These are phyloP conservation scores for Icerya purchasi DNA, from an alignment of 2,888 invertebrate genomes.

Conservation along the genomic window DNA sequence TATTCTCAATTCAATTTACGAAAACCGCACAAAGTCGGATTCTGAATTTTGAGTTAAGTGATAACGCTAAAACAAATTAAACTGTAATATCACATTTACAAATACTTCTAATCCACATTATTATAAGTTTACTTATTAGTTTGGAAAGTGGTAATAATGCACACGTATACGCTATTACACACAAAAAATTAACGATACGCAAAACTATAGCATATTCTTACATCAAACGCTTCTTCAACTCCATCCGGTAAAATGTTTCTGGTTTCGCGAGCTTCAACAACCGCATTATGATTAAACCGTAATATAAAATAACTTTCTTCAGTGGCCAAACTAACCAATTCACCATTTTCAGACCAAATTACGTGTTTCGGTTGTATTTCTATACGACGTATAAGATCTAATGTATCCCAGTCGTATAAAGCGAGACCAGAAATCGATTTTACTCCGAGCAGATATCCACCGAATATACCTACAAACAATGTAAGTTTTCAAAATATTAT, in stretches of 20 bases:
- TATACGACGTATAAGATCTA: slow-evolving; percentile 78
- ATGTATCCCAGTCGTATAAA: slow-evolving; percentile 94
- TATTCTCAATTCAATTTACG: too few relatives aligned
- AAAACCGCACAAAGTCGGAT: too few relatives aligned
- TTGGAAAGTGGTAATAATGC: too few relatives aligned
- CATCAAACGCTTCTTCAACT: slow-evolving; percentile 89
- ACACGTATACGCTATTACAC: too few relatives aligned
- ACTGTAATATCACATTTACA: too few relatives aligned
- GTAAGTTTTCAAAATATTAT: too few relatives aligned
- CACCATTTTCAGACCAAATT: slow-evolving; percentile 92
- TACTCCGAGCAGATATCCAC: slow-evolving; percentile 75
- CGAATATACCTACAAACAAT: slow-evolving; percentile 50
- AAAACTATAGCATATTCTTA: too few relatives aligned
- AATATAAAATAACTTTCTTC: slow-evolving; percentile 90
- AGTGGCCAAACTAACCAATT: slow-evolving; percentile 77
- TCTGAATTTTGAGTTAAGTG: too few relatives aligned
- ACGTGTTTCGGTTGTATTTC: slow-evolving; percentile 88
- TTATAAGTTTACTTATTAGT: too few relatives aligned
- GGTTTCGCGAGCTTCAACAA: slow-evolving; percentile 52
- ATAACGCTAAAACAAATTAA: too few relatives aligned
- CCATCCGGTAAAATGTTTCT: slow-evolving; percentile 41
- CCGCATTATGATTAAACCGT: slow-evolving; percentile 61
- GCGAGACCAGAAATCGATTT: slow-evolving; percentile 77
- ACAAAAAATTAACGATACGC: too few relatives aligned
- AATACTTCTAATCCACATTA: too few relatives aligned